A percentile compares a stretch with the other conserved stretches of the same genome.
These are phyloP conservation scores for Epinephelus coioides DNA, from an alignment of 2,797 vertebrate species.

Conservation along the genomic window DNA sequence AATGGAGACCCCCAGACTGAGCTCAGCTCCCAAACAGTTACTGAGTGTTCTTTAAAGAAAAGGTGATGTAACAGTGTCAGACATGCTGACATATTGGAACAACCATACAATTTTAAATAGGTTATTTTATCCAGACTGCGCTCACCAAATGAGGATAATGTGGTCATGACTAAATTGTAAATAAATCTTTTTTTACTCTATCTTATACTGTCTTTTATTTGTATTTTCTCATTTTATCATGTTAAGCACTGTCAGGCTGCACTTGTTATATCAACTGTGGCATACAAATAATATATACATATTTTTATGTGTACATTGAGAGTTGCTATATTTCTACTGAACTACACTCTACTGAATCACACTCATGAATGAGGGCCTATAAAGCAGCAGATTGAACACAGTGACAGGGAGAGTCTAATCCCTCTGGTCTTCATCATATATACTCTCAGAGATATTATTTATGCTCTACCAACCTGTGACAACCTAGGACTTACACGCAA, in stretches of 20 bases:
- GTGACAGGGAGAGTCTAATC: too few species aligned
- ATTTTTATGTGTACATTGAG: background rate
- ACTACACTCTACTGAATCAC: too few species aligned
- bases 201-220: too few species aligned
- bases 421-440: background rate
- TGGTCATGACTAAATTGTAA: background rate
- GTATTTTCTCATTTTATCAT: too few species aligned
- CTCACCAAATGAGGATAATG: background rate
- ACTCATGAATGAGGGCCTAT: background rate
- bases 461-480: background rate
- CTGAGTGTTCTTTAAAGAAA: too few species aligned
- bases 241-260: too few species aligned
- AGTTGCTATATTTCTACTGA: background rate
- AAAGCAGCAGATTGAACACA: background rate
- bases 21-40: too few species aligned
- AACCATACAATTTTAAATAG: background rate
- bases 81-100: background rate
- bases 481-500: background rate
- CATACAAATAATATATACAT: too few species aligned
- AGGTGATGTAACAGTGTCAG: too few species aligned
- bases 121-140: background rate
- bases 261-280: too few species aligned
- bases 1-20: too few species aligned
- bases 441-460: background rate
- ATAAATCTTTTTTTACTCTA: too few species aligned